A percentile compares a stretch with the other conserved stretches of the same genome.
phyloP scores from a whole-genome alignment of 2,888 invertebrate species.

The Chymomyza fuscimana region DNA sequence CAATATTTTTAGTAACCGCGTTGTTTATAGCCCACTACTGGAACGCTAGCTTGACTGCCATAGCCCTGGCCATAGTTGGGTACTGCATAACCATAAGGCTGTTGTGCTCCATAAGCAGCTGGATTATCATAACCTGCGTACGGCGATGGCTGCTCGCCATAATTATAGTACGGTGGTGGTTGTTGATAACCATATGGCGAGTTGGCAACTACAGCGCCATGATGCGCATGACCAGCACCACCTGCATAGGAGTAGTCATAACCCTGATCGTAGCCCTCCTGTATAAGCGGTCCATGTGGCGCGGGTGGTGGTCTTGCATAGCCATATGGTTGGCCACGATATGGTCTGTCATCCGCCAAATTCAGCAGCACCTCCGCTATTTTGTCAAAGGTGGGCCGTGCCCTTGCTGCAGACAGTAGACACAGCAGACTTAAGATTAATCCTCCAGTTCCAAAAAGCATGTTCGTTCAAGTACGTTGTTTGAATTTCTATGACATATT shows the following conservation, averaged over 20 bases:
- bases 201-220: constrained; percentile 8
- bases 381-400: constrained; percentile 64
- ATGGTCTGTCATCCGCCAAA: constrained; percentile 33
- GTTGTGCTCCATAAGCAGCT: constrained; percentile 2
- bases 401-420: constrained; percentile 21
- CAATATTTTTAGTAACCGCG: constrained; percentile 44
- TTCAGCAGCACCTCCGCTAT: constrained; percentile 56
- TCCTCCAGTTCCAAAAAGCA: constrained; percentile 39
- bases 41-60: constrained; percentile 6
- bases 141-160: constrained; percentile 6
- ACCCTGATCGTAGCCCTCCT: constrained; percentile 63
- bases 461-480: constrained; percentile 20
- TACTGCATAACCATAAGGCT: constrained; percentile 25
- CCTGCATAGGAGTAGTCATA: constrained; percentile 65
- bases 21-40: constrained; percentile 38
- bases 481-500: not conserved
- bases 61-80: constrained; percentile 38
- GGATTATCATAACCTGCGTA: constrained; percentile 25
- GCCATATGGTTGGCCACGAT: constrained; percentile 13
- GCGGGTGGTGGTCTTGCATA: constrained; percentile 19
- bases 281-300: constrained; percentile 44
- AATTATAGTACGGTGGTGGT: constrained; percentile 12
- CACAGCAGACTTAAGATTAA: constrained; percentile 16
- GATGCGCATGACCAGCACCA: constrained; percentile 39
- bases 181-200: constrained; percentile 23